These are phyloP conservation scores for Macrobrachium rosenbergii DNA, from an alignment of 1,140 invertebrate species.

Conservation along the genomic window DNA sequence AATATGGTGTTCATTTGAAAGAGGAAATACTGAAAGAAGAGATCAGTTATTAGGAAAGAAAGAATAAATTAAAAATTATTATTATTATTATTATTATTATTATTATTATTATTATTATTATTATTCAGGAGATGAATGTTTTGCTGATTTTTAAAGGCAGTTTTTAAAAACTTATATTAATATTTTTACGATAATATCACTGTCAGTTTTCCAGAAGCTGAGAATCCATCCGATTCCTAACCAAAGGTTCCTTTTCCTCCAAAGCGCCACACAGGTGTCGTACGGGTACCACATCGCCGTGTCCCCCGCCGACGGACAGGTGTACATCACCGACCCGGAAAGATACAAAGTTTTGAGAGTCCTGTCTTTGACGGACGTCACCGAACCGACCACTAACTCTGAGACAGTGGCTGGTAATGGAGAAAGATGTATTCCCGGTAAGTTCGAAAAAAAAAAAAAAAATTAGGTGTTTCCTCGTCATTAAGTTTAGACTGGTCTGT, in stretches of 20 bases:
- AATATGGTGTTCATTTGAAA: no score
- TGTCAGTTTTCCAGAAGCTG: not conserved
- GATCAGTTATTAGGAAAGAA: no score
- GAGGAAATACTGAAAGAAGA: no score
- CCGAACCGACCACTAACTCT: slow-evolving; percentile 86
- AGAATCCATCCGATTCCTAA: no score
- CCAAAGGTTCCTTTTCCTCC: slow-evolving; percentile 1
- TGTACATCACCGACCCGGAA: slow-evolving; percentile 97
- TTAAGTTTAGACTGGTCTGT: no score
- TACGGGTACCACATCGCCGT: slow-evolving; percentile 96
- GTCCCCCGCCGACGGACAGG: slow-evolving; percentile 92
- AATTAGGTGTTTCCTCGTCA: no score
- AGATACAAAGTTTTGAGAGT: slow-evolving; percentile 79
- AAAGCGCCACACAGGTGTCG: slow-evolving; percentile 89
- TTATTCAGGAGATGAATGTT: no score
- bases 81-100: no score
- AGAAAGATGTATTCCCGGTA: slow-evolving; percentile 89
- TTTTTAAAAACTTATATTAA: no score
- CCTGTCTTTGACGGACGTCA: slow-evolving; percentile 71
- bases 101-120: no score
- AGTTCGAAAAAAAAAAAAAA: not conserved
- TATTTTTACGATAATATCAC: not conserved
- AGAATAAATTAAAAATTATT: no score
- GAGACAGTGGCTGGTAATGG: slow-evolving; percentile 94
- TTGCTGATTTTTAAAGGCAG: no score